phyloP scores from a whole-genome alignment of 2,113 vertebrate species.

The Himantopus leucocephalus region DNA sequence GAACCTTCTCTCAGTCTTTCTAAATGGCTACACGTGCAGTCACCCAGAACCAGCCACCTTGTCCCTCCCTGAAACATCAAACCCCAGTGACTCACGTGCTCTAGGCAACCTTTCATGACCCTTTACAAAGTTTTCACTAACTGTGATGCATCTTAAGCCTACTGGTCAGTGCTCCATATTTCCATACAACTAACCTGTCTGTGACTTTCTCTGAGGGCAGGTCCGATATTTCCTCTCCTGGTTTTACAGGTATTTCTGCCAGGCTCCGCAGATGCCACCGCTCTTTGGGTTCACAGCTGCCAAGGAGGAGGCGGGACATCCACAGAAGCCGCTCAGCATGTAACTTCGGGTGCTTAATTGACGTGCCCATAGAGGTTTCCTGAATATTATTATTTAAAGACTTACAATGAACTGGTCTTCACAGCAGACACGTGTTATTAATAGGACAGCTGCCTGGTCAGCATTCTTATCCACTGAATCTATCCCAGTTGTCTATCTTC shows the following conservation, averaged over 20 bases:
- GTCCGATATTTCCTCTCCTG: neutral
- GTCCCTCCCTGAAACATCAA: neutral
- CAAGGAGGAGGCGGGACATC: neutral
- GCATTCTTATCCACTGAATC: neutral
- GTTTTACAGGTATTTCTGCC: neutral
- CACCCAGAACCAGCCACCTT: neutral
- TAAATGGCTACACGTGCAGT: neutral
- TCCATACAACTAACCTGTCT: neutral
- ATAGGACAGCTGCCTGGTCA: neutral
- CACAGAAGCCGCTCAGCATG: neutral
- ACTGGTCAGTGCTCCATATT: neutral
- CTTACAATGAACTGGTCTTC: neutral
- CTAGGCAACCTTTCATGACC: neutral
- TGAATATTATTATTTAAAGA: neutral
- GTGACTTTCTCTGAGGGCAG: neutral
- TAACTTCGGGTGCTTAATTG: neutral
- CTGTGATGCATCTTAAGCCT: neutral
- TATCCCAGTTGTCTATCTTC: neutral
- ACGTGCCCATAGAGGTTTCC: neutral
- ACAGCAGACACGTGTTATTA: neutral
- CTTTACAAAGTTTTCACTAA: neutral
- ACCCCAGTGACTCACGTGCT: fast-evolving
- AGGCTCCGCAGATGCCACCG: neutral
- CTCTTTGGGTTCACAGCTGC: neutral
- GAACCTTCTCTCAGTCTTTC: neutral